Evolutionary conservation across 1,140 invertebrate genomes (phyloP), one percentile per base, ranked within the genome.

Genomic region (Carcinoscorpius rotundicauda): DNA sequence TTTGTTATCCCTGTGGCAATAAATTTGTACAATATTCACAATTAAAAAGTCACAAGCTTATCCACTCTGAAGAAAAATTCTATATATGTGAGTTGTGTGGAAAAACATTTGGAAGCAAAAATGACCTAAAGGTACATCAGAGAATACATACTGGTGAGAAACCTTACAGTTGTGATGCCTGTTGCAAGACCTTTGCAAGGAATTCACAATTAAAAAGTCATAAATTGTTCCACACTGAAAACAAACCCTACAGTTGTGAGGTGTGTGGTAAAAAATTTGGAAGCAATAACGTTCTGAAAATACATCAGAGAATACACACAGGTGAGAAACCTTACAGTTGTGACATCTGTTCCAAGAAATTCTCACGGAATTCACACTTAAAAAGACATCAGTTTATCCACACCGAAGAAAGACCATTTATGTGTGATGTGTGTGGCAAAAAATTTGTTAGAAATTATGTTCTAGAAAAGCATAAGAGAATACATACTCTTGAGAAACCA

Each of bases 1-100:
- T 72, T 55, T 74, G 73, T 62, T 73, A 75, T 51, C 76, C 77
- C 63, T 88, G 86, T 77, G 84, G 82, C 11, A 61, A 62, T 52
- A 49, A 51, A 48, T 66, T 66, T 60, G 51, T 4, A 6, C 61
- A 58, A 11, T 58, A 53, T 52, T 60, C 51, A 49, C 56, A 68
- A 51, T 58, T 68, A 5, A 63, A 66, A 57, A 29, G 63, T 58
- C 63, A 64, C 53, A 59, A 51, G 63, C 55, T 53, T 58, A 64
- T 64, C 56, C 63, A 64, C 58, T 58, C 63, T 55, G 63, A 55
- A 52, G 63, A 64, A 62, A 53, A 57, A 58, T 55, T 55, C 51
- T 55, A 8, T n/a, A 55, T n/a, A n/a, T 55, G 53, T 51, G 51
- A 62, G n/a, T 11, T 53, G 4, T 51, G 11, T 10, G 50, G 51